Percentiles rank a stretch among this genome's conserved stretches.
phyloP scores from a whole-genome alignment of 2,797 vertebrate species.

The Hapalemur alaotrensis region DNA sequence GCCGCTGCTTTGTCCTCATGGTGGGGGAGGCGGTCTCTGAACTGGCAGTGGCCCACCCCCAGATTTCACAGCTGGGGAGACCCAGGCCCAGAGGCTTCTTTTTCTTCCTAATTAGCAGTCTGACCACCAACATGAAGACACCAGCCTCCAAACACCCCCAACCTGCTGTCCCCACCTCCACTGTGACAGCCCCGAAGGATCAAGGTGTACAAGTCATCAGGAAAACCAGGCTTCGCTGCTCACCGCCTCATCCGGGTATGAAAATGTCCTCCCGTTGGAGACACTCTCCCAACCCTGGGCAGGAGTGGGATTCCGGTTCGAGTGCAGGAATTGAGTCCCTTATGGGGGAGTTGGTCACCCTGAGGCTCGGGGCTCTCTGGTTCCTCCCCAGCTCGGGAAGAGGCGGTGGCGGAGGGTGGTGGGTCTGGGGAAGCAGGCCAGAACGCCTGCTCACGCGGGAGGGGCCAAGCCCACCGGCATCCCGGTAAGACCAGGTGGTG shows the following conservation, averaged over 20 bases:
- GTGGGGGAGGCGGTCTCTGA: neutral
- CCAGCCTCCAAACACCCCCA: neutral
- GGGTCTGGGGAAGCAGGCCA: neutral
- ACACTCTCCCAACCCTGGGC: neutral
- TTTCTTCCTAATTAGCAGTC: neutral
- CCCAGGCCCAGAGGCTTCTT: neutral
- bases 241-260: neutral
- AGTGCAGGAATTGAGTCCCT: neutral
- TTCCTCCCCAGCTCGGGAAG: neutral
- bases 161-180: neutral
- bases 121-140: neutral
- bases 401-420: fast-evolving
- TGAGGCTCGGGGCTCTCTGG: neutral
- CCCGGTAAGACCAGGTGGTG: neutral
- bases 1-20: too few species aligned
- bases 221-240: neutral
- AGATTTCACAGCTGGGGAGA: neutral
- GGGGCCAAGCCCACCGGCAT: neutral
- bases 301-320: fast-evolving
- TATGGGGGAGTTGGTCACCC: neutral
- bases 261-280: fast-evolving
- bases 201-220: neutral
- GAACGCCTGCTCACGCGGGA: fast-evolving
- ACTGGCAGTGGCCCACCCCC: neutral
- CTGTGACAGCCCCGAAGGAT: fast-evolving